A percentile compares a stretch with the other conserved stretches of the same genome.
phyloP scores from a whole-genome alignment of 2,797 vertebrate species.

The Siniperca obscura region DNA sequence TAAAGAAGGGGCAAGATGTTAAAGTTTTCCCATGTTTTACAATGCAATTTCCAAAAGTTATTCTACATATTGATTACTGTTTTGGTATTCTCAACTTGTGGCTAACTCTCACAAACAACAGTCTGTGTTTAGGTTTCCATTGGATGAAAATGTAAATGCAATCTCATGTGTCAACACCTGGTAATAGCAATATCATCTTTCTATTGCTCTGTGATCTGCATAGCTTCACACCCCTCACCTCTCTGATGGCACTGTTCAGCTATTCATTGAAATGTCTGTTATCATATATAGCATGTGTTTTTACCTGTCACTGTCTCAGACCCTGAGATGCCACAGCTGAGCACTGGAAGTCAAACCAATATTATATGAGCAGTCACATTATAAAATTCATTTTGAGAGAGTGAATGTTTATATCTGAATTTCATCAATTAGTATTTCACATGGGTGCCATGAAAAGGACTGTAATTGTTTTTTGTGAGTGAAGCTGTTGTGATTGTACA shows the following conservation, averaged over 20 bases:
- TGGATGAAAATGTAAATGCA: conserved; percentile 81
- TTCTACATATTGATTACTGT: conserved; percentile 71
- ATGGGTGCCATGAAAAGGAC: conserved; percentile 22
- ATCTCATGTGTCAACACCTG: conserved; percentile 80
- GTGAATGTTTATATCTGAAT: conserved; percentile 48
- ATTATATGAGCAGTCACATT: conserved; percentile 65
- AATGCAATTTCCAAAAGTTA: conserved; percentile 61
- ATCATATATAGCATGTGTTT: conserved; percentile 81
- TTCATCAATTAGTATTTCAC: conserved; percentile 67
- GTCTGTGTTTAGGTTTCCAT: conserved; percentile 70
- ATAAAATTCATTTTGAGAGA: conserved; percentile 57
- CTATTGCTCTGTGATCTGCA: conserved; percentile 80
- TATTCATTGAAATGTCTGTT: conserved; percentile 85
- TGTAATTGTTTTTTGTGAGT: conserved; percentile 34
- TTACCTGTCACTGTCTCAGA: conserved; percentile 78
- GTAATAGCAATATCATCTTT: conserved; percentile 85
- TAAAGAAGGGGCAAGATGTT: conserved; percentile 37
- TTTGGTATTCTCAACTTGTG: conserved; percentile 67
- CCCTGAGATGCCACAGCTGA: conserved; percentile 38
- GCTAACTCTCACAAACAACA: conserved; percentile 75
- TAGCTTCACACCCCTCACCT: conserved; percentile 72
- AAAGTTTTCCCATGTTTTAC: conserved; percentile 61
- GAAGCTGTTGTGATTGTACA: conserved; percentile 27
- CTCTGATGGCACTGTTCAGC: conserved; percentile 82
- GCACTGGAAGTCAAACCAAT: conserved; percentile 67